A percentile compares a stretch with the other conserved stretches of the same genome.
These are phyloP conservation scores for Hydractinia symbiolongicarpus DNA, from an alignment of 30 jellyfish, hydroid and myxozoan genomes.

Conservation along the genomic window DNA sequence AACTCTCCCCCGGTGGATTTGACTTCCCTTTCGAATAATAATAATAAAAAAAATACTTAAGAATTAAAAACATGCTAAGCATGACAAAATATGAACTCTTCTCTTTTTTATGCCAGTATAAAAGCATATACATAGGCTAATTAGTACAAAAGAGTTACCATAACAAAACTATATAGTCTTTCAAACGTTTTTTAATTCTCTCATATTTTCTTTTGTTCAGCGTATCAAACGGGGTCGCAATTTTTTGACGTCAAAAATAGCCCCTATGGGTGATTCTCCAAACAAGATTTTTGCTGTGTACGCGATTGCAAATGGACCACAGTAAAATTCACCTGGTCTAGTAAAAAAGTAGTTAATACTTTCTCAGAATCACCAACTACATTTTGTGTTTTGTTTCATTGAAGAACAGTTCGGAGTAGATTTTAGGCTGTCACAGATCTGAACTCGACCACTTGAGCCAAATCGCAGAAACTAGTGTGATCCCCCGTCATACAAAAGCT, in stretches of 20 bases:
- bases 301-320: conserved; percentile 18
- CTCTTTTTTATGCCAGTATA: not conserved
- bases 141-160: not conserved
- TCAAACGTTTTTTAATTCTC: not conserved
- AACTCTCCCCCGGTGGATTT: not conserved
- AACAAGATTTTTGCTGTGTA: conserved; percentile 12
- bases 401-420: conserved; percentile 11
- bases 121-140: not conserved
- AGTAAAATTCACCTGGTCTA: conserved; percentile 1
- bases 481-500: conserved; percentile 21
- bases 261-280: not conserved
- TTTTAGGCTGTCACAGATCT: conserved; percentile 28
- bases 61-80: not conserved
- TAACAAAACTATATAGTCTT: not conserved
- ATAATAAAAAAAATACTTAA: not conserved
- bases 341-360: not conserved
- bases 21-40: conserved; percentile 18
- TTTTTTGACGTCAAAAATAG: not conserved
- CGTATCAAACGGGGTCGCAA: conserved; percentile 9
- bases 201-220: not conserved
- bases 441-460: conserved; percentile 35
- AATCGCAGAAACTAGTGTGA: conserved; percentile 18
- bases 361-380: not conserved
- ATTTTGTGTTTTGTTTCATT: not conserved
- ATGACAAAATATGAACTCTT: not conserved